These are phyloP conservation scores for Mellivora capensis DNA, from an alignment of 2,113 vertebrate species.

Conservation along the genomic window DNA sequence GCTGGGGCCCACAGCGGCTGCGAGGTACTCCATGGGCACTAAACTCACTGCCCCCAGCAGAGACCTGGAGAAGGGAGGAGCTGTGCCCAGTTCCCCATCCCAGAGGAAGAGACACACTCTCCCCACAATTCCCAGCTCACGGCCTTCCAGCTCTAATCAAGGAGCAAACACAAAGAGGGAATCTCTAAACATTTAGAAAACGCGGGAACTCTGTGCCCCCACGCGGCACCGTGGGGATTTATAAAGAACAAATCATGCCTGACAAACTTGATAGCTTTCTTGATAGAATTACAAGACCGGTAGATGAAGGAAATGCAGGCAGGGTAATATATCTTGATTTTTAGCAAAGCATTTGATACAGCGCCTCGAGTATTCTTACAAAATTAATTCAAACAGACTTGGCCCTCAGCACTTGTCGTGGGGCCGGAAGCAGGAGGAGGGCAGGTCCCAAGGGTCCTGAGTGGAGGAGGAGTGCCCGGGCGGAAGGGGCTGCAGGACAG, in stretches of 20 bases:
- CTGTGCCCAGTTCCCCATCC: not conserved
- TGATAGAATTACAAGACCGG: slow-evolving; percentile 78
- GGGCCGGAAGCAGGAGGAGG: not conserved
- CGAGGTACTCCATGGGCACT: not conserved
- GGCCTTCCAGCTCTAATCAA: slow-evolving; percentile 32
- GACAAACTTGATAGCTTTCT: slow-evolving; percentile 78
- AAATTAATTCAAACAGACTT: slow-evolving; percentile 75
- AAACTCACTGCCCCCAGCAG: not conserved
- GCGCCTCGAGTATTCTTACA: slow-evolving; percentile 62
- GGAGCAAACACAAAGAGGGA: slow-evolving; percentile 42
- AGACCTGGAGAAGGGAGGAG: not conserved
- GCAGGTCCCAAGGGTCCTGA: not conserved
- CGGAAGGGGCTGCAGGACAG: not conserved
- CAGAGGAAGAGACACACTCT: not conserved
- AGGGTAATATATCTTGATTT: slow-evolving; percentile 78
- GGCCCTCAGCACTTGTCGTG: slow-evolving; percentile 65
- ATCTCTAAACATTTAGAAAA: slow-evolving; percentile 66
- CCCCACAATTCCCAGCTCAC: not conserved
- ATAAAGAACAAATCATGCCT: slow-evolving; percentile 77
- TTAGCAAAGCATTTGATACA: slow-evolving; percentile 76
- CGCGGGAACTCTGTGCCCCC: slow-evolving; percentile 52
- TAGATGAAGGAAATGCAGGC: slow-evolving; percentile 71
- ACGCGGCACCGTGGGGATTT: slow-evolving; percentile 59
- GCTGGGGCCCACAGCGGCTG: not conserved
- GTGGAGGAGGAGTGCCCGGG: not conserved